These are phyloP conservation scores for Caranx melampygus DNA, from an alignment of 2,113 vertebrate species.

Conservation along the genomic window DNA sequence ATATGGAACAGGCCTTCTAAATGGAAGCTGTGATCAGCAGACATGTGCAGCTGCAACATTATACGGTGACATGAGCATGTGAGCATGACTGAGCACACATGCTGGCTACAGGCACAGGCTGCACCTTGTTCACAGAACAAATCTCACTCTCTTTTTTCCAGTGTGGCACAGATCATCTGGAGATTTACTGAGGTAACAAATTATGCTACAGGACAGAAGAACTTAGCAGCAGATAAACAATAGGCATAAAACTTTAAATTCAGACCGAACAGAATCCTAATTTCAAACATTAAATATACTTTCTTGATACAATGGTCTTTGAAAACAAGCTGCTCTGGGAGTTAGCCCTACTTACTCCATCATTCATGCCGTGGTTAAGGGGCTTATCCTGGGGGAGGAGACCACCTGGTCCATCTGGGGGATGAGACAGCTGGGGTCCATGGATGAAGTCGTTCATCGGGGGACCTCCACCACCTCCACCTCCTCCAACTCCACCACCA, in stretches of 20 bases:
- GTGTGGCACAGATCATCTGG: background rate
- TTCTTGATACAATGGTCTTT: background rate
- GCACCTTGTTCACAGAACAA: conserved; percentile 53
- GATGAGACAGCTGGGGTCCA: conserved; percentile 96
- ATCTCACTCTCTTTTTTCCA: conserved; percentile 21
- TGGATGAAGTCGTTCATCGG: conserved; percentile 99
- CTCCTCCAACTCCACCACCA: conserved; percentile 81
- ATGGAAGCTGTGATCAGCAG: conserved; percentile 75
- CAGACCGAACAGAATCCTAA: background rate
- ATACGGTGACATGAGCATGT: conserved; percentile 62
- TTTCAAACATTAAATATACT: background rate
- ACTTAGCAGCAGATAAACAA: background rate
- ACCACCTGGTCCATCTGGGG: conserved; percentile 93
- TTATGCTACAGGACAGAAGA: background rate
- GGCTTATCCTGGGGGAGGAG: conserved; percentile 95
- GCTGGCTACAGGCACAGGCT: conserved; percentile 57
- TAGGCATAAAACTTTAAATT: too few species aligned
- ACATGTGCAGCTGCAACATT: conserved; percentile 73
- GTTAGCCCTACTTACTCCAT: conserved; percentile 88
- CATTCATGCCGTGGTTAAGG: conserved; percentile 94
- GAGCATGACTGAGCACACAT: conserved; percentile 76
- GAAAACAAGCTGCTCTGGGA: background rate
- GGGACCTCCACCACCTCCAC: conserved; percentile 73
- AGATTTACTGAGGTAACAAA: conserved; percentile 5
- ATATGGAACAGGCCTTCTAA: conserved; percentile 68